Evolutionary conservation across 1,140 invertebrate species (phyloP).

Genomic region (Bicyclus anynana): DNA sequence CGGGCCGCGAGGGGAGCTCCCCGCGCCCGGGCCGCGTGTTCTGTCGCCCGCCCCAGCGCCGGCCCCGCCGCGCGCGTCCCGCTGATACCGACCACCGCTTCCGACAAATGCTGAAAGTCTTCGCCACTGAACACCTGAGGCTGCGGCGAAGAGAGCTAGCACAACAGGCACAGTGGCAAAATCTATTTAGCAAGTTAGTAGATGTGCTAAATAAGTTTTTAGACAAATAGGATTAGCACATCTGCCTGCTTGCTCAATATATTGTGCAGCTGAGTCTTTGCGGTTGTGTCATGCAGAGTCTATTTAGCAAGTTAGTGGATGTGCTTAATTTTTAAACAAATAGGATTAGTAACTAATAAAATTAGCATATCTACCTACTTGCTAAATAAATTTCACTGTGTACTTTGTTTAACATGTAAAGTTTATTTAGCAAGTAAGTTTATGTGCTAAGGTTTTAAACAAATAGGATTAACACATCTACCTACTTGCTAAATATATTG

Average conservation of each 20-base stretch:
- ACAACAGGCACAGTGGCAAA: neutral
- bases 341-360: neutral
- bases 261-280: too few relatives aligned
- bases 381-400: too few relatives aligned
- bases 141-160: neutral
- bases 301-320: neutral
- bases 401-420: too few relatives aligned
- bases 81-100: neutral
- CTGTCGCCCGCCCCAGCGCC: neutral
- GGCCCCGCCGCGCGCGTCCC: neutral
- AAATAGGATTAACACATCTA: too few relatives aligned
- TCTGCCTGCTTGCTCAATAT: neutral
- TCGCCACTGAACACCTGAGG: neutral
- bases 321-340: neutral
- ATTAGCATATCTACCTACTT: too few relatives aligned
- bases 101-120: neutral
- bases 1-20: neutral
- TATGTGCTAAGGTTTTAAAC: too few relatives aligned
- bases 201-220: neutral
- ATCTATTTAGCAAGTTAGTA: neutral
- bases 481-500: too few relatives aligned
- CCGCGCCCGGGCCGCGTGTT: neutral
- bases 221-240: neutral
- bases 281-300: neutral
- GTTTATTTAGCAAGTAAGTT: too few relatives aligned